These are phyloP conservation scores for Graptemys geographica DNA, from an alignment of 2,797 vertebrate genomes.

Conservation along the genomic window DNA sequence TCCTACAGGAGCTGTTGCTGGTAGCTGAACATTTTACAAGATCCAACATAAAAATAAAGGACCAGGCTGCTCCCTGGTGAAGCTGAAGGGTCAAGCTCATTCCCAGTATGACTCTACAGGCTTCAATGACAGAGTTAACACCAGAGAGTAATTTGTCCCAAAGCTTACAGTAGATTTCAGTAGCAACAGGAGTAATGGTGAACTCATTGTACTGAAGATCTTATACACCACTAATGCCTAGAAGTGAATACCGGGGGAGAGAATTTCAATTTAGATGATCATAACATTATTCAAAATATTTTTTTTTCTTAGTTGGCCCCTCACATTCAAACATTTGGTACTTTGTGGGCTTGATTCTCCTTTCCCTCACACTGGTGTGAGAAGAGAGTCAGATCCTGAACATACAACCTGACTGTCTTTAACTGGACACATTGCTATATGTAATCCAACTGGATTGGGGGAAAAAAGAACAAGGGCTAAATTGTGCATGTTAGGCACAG, in stretches of 20 bases:
- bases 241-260: neutral
- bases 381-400: neutral
- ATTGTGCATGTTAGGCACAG: too few species aligned
- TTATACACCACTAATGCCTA: neutral
- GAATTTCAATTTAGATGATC: neutral
- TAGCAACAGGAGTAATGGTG: neutral
- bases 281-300: neutral
- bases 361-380: neutral
- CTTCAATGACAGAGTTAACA: neutral
- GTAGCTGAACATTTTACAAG: neutral
- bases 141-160: neutral
- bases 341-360: neutral
- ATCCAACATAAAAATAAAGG: neutral
- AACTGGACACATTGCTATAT: neutral
- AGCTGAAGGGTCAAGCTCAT: neutral
- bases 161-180: neutral
- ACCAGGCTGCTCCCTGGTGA: neutral
- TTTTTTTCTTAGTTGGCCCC: neutral
- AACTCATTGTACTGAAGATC: neutral
- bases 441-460: neutral
- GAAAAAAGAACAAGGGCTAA: too few species aligned
- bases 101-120: neutral
- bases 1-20: neutral
- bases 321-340: neutral
- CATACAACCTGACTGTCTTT: neutral